Conservation (phyloP, 2,113 vertebrate genomes). For the Phrynocephalus versicolor region DNA sequence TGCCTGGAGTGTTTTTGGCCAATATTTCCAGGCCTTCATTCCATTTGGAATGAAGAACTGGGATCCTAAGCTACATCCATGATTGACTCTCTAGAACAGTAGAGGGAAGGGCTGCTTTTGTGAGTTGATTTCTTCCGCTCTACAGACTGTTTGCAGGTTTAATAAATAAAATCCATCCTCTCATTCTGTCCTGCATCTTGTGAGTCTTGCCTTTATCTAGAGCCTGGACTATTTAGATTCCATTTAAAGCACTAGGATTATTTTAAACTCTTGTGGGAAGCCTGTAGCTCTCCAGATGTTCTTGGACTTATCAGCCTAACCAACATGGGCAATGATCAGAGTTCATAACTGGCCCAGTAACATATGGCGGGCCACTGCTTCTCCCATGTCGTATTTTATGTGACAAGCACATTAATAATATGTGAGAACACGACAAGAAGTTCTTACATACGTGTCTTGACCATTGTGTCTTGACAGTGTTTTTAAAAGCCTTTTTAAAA, state of each 20-base stretch:
- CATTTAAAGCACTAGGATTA: not conserved
- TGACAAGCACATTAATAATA: not conserved
- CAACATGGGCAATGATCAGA: not conserved
- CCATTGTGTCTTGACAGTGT: not conserved
- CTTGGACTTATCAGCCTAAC: not conserved
- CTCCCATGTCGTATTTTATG: not conserved
- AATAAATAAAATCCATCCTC: not conserved
- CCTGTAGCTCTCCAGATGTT: not conserved
- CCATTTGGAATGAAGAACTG: too few species aligned
- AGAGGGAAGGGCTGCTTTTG: not conserved
- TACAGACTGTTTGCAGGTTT: not conserved
- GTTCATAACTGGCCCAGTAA: not conserved
- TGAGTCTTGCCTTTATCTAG: not conserved
- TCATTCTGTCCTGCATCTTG: not conserved
- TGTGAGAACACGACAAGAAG: not conserved
- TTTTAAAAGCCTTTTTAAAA: not conserved
- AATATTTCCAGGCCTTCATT: too few species aligned
- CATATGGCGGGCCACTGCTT: not conserved
- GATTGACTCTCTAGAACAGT: too few species aligned
- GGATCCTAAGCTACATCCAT: too few species aligned
- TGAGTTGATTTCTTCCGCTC: not conserved
- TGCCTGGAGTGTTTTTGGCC: too few species aligned
- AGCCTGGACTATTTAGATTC: not conserved
- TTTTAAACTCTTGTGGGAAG: not conserved
- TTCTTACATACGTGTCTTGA: not conserved